Conservation (phyloP, 2,888 invertebrate genomes). For the Apamea monoglypha region DNA sequence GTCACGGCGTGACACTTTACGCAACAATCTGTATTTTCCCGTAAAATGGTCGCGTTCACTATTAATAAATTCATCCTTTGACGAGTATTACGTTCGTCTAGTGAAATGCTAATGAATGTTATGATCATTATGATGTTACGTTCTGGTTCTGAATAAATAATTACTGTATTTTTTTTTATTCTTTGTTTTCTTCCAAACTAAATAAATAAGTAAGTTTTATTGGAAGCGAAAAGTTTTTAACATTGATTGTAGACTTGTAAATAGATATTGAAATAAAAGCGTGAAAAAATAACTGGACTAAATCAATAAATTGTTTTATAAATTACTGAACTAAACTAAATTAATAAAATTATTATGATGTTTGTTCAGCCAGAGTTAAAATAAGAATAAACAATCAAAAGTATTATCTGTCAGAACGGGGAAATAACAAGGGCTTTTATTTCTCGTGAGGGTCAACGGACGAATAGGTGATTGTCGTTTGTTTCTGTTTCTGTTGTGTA, state of each 20-base stretch:
- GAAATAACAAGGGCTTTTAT: slow-evolving; percentile 44
- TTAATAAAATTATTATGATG: background rate
- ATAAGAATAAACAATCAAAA: background rate
- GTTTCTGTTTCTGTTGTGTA: slow-evolving; percentile 60
- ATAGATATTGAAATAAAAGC: background rate
- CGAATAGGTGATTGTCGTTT: slow-evolving; percentile 48
- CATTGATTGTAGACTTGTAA: background rate
- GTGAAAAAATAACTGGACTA: background rate
- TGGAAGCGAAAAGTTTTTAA: background rate
- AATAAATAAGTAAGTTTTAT: background rate
- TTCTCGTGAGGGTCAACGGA: slow-evolving; percentile 58
- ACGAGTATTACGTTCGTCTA: background rate
- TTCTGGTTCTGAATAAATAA: background rate
- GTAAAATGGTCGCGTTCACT: slow-evolving; percentile 16
- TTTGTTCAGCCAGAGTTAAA: background rate
- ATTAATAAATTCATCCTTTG: background rate
- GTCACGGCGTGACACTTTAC: slow-evolving; percentile 20
- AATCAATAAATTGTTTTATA: background rate
- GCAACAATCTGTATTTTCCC: slow-evolving; percentile 34
- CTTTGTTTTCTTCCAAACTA: background rate
- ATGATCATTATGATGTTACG: background rate
- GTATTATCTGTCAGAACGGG: slow-evolving; percentile 55
- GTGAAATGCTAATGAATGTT: background rate
- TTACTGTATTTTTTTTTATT: background rate
- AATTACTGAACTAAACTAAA: background rate